Evolutionary conservation across 1,140 invertebrate genomes (phyloP), one percentile per base, ranked within the genome.

Genomic region (Aphaenogaster rudis): DNA sequence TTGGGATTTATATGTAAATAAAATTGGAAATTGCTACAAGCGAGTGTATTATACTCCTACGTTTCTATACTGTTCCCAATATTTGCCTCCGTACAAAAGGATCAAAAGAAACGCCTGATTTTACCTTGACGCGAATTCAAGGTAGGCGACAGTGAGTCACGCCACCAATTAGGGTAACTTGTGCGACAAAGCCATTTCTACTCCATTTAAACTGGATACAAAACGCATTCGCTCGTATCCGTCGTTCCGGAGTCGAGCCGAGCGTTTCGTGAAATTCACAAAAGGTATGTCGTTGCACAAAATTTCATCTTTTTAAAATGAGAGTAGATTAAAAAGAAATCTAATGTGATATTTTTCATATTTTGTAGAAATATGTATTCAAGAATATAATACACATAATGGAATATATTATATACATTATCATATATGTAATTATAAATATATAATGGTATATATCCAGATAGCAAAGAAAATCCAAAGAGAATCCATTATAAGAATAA

Each of bases 101-200:
- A 71, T 71, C 1, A 54, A 45, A 67, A 61, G 6, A 67, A 42
- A 28, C 48, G 15, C 59, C 6, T 6, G 42, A 84, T 50, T 74
- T 84, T 61, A 79, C 54, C 57, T 90, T 89, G 42, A 21, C 54
- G 21, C 5, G 59, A 79, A 84, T 85, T 88, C 89, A 90, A 90
- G 88, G 89, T 77, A 42, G 67, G 61, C 89, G 36, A 36, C 67
- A 59, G 63, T 90, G 86, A 90, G 48, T 90, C 88, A 90, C 3
- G 33, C 21, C 3, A 13, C 84, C 80, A 69, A 88, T 63, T 77
- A 88, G 72, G 89, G 61, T 57, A 90, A 80, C 82, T 50, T 86
- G 85, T 28, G 8, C 8, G 48, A 85, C 59, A 85, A 78, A 78
- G 74, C 4, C 42, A 79, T 64, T 86, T 63, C 33, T 28, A 64